phyloP scores from a whole-genome alignment of 2,797 vertebrate species.

The Acropternis orthonyx region DNA sequence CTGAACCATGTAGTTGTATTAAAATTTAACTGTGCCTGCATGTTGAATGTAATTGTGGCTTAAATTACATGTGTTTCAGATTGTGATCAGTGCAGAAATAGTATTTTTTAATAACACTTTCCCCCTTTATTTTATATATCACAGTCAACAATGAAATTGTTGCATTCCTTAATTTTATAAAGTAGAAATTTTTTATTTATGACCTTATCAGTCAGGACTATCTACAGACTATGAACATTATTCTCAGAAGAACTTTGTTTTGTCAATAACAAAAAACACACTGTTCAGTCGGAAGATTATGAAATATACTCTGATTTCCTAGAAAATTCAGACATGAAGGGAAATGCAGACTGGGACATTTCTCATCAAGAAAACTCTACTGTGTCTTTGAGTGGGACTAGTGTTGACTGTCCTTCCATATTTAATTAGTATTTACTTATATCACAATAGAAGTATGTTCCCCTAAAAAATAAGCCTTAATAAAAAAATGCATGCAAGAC shows the following conservation, averaged over 20 bases:
- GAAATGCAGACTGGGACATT: neutral
- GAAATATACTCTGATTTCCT: neutral
- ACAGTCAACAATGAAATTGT: neutral
- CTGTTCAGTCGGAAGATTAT: neutral
- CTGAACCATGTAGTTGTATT: neutral
- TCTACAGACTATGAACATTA: neutral
- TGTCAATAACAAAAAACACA: neutral
- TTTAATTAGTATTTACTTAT: neutral
- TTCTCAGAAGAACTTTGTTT: neutral
- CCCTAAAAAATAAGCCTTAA: neutral
- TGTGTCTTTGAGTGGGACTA: neutral
- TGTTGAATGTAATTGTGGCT: neutral
- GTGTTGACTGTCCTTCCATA: neutral
- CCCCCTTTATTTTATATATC: neutral
- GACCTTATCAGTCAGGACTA: neutral
- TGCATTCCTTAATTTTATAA: neutral
- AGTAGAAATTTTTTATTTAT: neutral
- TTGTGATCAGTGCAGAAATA: neutral
- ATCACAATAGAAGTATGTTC: neutral
- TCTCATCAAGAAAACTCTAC: neutral
- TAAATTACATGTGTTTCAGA: neutral
- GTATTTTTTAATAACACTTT: neutral
- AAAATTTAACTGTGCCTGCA: neutral
- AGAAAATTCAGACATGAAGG: neutral
- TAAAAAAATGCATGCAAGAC: neutral